These are phyloP conservation scores for Paralvinella palmiformis DNA, from an alignment of 1,140 invertebrate species.

Conservation along the genomic window DNA sequence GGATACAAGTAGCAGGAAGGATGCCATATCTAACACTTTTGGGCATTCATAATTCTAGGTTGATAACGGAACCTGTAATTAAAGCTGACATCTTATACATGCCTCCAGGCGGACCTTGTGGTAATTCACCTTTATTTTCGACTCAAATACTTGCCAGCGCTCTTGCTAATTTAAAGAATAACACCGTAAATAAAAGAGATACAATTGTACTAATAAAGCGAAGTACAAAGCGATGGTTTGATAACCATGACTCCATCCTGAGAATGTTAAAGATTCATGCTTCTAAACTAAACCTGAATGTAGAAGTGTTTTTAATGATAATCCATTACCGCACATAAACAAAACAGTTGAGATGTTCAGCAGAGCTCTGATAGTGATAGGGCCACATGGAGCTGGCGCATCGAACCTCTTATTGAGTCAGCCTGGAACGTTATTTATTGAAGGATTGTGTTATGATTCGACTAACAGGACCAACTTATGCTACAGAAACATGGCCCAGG, in stretches of 20 bases:
- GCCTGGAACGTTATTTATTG: slow-evolving; percentile 14
- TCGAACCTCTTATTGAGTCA: slow-evolving; percentile 13
- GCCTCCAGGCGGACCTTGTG: background rate
- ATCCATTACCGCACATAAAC: background rate
- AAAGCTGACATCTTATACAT: background rate
- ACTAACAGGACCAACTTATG: background rate
- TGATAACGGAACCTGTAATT: slow-evolving; percentile 1
- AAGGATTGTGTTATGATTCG: slow-evolving; percentile 2
- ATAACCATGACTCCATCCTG: slow-evolving; percentile 1
- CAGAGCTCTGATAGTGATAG: slow-evolving; percentile 9
- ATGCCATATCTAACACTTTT: background rate
- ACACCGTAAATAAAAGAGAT: background rate
- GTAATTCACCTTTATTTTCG: background rate
- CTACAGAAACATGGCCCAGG: background rate
- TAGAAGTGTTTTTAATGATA: background rate
- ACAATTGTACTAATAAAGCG: background rate
- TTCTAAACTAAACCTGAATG: background rate
- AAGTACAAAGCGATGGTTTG: background rate
- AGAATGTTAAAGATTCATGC: background rate
- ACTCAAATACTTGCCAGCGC: background rate
- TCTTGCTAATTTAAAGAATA: background rate
- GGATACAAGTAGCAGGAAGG: background rate
- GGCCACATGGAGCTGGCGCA: background rate
- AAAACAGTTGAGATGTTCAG: background rate
- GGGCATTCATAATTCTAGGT: background rate